phyloP scores from a whole-genome alignment of 2,113 vertebrate genomes.

The Strix uralensis region DNA sequence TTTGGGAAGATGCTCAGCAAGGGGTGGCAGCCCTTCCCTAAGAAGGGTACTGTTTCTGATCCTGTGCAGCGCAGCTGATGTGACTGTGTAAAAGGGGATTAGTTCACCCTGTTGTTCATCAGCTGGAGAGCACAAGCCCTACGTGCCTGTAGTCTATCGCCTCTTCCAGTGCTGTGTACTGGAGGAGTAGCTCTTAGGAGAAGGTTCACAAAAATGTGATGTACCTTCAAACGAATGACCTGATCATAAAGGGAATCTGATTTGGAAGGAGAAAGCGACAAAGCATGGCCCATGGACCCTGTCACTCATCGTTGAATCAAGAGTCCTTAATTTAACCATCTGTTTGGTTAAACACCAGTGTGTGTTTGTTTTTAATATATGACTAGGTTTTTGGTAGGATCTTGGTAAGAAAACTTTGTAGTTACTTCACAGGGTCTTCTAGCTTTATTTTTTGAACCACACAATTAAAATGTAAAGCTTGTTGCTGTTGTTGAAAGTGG shows the following conservation, averaged over 20 bases:
- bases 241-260: not conserved
- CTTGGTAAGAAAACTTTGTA: not conserved
- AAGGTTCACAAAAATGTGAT: not conserved
- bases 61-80: not conserved
- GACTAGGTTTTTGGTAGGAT: not conserved
- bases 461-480: slow-evolving; percentile 53
- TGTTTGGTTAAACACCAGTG: not conserved
- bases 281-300: not conserved
- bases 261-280: not conserved
- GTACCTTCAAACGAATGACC: not conserved
- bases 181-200: not conserved
- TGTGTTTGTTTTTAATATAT: not conserved
- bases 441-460: slow-evolving; percentile 6
- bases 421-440: not conserved
- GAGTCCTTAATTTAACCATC: not conserved
- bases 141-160: fast-evolving
- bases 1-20: not conserved
- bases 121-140: not conserved
- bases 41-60: not conserved
- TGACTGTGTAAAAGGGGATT: not conserved
- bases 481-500: slow-evolving; percentile 17
- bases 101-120: not conserved
- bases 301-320: not conserved
- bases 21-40: not conserved
- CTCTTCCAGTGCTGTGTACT: not conserved